Evolutionary conservation across 2,797 vertebrate genomes (phyloP).

Genomic region (Lithobates pipiens): DNA sequence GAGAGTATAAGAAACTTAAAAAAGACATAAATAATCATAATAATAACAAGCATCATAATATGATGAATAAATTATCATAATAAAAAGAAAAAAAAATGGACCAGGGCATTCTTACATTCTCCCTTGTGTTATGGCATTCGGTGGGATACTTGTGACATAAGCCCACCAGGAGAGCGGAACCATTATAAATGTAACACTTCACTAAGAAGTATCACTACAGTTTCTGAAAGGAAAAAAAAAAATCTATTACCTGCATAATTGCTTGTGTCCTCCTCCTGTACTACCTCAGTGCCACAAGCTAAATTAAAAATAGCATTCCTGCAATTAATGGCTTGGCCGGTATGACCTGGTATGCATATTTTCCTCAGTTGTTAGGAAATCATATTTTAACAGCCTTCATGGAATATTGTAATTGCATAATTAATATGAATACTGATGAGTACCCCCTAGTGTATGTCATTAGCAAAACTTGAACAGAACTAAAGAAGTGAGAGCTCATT

Average conservation of each 20-base stretch:
- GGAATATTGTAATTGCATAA: constrained; percentile 60
- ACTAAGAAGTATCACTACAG: constrained; percentile 30
- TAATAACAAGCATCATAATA: not conserved
- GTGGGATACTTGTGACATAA: constrained; percentile 13
- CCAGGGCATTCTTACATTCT: not conserved
- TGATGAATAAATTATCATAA: too few relatives aligned
- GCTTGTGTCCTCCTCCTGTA: constrained; percentile 51
- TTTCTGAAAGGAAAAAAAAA: constrained; percentile 31
- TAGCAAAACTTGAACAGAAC: constrained; percentile 55
- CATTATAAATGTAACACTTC: constrained; percentile 41
- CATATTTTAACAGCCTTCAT: constrained; percentile 59
- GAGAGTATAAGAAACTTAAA: not conserved
- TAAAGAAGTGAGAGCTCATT: constrained; percentile 51
- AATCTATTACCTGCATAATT: constrained; percentile 58
- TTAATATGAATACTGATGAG: constrained; percentile 61
- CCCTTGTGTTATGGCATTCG: not conserved
- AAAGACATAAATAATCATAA: not conserved
- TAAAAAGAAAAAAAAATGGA: not conserved
- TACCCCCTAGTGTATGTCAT: constrained; percentile 57
- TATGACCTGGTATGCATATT: constrained; percentile 57
- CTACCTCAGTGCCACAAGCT: constrained; percentile 51
- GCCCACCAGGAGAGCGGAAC: constrained; percentile 10
- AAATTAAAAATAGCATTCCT: constrained; percentile 60
- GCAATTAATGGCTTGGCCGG: constrained; percentile 56
- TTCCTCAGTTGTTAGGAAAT: constrained; percentile 58